These are phyloP conservation scores for Xylota sylvarum DNA, from an alignment of 2,888 invertebrate genomes.

Conservation along the genomic window DNA sequence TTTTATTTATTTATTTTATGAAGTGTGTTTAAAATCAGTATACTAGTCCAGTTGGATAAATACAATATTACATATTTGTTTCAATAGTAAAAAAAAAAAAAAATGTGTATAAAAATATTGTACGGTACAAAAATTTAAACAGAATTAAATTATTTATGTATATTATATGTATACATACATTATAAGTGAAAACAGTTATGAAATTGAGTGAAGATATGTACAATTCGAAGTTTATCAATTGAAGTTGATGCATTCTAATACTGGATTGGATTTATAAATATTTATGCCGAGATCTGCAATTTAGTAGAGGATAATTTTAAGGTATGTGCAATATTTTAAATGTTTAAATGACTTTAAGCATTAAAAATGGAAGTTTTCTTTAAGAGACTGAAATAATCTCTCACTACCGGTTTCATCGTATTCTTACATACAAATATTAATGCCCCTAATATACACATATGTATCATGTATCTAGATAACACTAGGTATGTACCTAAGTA, in stretches of 20 bases:
- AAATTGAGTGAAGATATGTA: conserved; percentile 23
- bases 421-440: not conserved
- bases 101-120: conserved; percentile 12
- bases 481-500: too few relatives aligned
- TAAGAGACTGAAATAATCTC: not conserved
- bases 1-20: not conserved
- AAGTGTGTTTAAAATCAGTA: conserved; percentile 11
- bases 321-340: conserved; percentile 18
- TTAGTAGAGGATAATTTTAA: not conserved
- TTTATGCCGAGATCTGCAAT: conserved; percentile 11
- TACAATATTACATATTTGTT: conserved; percentile 18
- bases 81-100: not conserved
- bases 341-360: not conserved
- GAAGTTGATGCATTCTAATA: not conserved
- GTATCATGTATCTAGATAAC: too few relatives aligned
- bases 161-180: not conserved
- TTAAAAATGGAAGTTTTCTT: not conserved
- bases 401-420: not conserved
- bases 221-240: not conserved
- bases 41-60: conserved; percentile 3
- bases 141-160: not conserved
- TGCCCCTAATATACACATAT: not conserved
- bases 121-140: not conserved
- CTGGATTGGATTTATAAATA: conserved; percentile 10
- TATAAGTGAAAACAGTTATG: conserved; percentile 14